These are phyloP conservation scores for Branchinecta lynchi DNA, from an alignment of 1,140 invertebrate species.

Conservation along the genomic window DNA sequence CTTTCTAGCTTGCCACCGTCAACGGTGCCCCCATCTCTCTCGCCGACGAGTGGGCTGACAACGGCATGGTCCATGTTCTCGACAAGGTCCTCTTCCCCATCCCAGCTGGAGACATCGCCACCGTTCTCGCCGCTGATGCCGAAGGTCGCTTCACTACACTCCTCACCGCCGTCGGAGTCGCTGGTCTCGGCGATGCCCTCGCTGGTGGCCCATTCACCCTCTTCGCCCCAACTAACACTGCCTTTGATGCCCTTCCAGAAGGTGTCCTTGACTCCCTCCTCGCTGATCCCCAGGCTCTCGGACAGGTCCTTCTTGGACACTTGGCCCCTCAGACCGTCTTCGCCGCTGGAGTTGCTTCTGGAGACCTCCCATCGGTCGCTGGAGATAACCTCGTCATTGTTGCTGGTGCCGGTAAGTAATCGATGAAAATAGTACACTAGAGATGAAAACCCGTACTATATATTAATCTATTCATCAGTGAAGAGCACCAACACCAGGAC, in stretches of 20 bases:
- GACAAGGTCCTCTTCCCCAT: slow-evolving; percentile 80
- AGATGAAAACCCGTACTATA: no score
- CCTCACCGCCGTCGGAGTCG: slow-evolving; percentile 52
- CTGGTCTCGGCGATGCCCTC: slow-evolving; percentile 53
- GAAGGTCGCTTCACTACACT: slow-evolving; percentile 60
- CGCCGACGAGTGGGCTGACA: slow-evolving; percentile 59
- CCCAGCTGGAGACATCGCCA: slow-evolving; percentile 60
- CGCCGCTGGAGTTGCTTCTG: slow-evolving; percentile 47
- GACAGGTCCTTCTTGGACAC: slow-evolving; percentile 57
- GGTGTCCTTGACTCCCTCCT: slow-evolving; percentile 40
- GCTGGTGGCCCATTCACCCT: slow-evolving; percentile 46
- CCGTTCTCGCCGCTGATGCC: slow-evolving; percentile 60
- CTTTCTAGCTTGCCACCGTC: slow-evolving; percentile 51
- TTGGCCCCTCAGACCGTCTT: slow-evolving; percentile 56
- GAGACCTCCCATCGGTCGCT: neutral
- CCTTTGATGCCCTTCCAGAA: slow-evolving; percentile 46
- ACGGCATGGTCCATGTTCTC: slow-evolving; percentile 65
- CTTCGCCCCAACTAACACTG: slow-evolving; percentile 63
- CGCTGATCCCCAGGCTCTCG: slow-evolving; percentile 43
- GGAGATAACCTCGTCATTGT: slow-evolving; percentile 13
- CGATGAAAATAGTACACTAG: no score
- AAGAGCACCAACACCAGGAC: no score
- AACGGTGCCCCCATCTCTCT: slow-evolving; percentile 63
- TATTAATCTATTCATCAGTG: no score
- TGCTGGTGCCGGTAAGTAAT: slow-evolving; percentile 10